A percentile compares a stretch with the other conserved stretches of the same genome.
These are phyloP conservation scores for Drosophila lacertosa DNA, from an alignment of 1,140 invertebrate genomes.

Conservation along the genomic window DNA sequence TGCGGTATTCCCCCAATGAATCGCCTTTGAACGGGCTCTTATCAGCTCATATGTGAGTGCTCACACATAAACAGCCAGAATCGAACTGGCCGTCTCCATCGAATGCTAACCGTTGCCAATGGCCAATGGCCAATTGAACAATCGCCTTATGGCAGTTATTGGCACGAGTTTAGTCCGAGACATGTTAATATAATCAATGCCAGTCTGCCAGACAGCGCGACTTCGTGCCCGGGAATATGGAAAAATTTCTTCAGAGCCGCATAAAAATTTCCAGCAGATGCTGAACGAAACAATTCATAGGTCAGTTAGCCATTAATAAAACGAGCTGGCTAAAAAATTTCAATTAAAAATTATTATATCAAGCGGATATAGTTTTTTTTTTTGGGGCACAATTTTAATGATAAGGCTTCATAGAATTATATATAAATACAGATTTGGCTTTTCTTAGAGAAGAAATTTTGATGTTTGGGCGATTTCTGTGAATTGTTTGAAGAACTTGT, in stretches of 20 bases:
- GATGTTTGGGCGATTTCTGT: too few species aligned
- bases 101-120: conserved; percentile 13
- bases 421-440: too few species aligned
- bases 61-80: conserved; percentile 7
- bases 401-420: too few species aligned
- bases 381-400: too few species aligned
- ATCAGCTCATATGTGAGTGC: conserved; percentile 21
- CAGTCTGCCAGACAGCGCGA: conserved; percentile 41
- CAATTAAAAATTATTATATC: too few species aligned
- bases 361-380: not conserved
- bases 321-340: not conserved
- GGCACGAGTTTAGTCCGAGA: conserved; percentile 33
- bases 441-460: too few species aligned
- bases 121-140: conserved; percentile 22
- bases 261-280: conserved; percentile 12
- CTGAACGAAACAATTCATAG: conserved; percentile 13
- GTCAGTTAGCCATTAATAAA: conserved; percentile 14
- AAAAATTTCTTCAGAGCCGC: conserved; percentile 26
- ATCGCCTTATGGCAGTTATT: not conserved
- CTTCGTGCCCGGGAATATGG: conserved; percentile 47
- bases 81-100: conserved; percentile 1
- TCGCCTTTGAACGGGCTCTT: conserved; percentile 10
- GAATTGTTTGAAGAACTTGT: too few species aligned
- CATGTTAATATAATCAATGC: conserved; percentile 62
- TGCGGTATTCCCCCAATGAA: conserved; percentile 47